These are phyloP conservation scores for Emmelina monodactyla DNA, from an alignment of 2,888 invertebrate species.

Conservation along the genomic window DNA sequence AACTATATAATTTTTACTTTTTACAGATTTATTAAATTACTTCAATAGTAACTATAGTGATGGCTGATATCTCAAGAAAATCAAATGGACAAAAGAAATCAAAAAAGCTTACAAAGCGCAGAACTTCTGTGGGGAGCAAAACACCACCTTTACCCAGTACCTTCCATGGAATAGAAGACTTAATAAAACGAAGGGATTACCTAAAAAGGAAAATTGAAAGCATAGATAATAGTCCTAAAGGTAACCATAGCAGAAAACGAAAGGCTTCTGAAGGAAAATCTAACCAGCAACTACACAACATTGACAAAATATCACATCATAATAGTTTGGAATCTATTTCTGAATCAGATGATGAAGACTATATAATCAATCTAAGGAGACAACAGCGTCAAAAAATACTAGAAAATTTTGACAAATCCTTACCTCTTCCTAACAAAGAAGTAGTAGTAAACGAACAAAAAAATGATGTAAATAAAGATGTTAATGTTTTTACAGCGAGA, in stretches of 20 bases:
- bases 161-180: constrained; percentile 27
- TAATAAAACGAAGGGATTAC: constrained; percentile 38
- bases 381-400: constrained; percentile 87
- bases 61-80: too few relatives aligned
- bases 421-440: constrained; percentile 12
- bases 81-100: too few relatives aligned
- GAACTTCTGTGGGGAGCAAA: constrained; percentile 36
- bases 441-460: constrained; percentile 15
- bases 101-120: too few relatives aligned
- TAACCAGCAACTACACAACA: too few relatives aligned
- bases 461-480: neutral
- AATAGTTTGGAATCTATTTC: constrained; percentile 43
- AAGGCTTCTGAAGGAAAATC: too few relatives aligned
- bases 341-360: constrained; percentile 87
- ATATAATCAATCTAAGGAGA: constrained; percentile 87
- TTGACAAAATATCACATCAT: too few relatives aligned
- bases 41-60: too few relatives aligned
- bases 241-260: constrained; percentile 1
- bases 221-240: constrained; percentile 25
- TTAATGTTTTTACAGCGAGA: neutral
- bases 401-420: constrained; percentile 42
- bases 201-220: constrained; percentile 39
- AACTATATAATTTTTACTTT: too few relatives aligned
- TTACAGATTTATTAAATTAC: too few relatives aligned
- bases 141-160: constrained; percentile 43